These are phyloP conservation scores for Danaus melanippus DNA, from an alignment of 1,140 invertebrate species.

Conservation along the genomic window DNA sequence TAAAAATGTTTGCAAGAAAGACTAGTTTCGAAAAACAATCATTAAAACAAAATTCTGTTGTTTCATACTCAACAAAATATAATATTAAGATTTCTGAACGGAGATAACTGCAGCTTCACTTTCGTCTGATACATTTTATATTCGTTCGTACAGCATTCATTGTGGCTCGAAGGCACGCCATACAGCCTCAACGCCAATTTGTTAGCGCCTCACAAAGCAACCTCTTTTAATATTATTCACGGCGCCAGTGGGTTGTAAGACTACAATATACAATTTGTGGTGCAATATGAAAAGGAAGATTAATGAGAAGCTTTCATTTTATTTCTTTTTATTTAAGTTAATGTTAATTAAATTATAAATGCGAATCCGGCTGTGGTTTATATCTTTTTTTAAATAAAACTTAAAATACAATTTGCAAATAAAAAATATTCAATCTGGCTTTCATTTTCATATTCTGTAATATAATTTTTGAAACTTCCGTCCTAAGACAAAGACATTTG, in stretches of 20 bases:
- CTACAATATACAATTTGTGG: slow-evolving; percentile 31
- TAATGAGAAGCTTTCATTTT: slow-evolving; percentile 17
- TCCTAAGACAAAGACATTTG: slow-evolving; percentile 4
- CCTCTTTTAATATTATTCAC: slow-evolving; percentile 52
- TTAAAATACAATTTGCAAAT: background rate
- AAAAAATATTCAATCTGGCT: background rate
- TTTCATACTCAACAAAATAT: no score
- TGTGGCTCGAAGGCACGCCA: slow-evolving; percentile 20
- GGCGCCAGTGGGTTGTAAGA: slow-evolving; percentile 44
- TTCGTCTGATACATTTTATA: no score
- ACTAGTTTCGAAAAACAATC: no score
- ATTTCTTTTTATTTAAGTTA: slow-evolving; percentile 8
- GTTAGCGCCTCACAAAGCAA: slow-evolving; percentile 54
- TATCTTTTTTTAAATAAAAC: background rate
- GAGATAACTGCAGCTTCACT: no score
- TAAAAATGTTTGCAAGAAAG: no score
- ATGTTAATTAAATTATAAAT: slow-evolving; percentile 6
- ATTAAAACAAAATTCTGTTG: no score
- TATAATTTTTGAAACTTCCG: slow-evolving; percentile 2
- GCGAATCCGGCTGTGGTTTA: background rate
- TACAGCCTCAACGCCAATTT: slow-evolving; percentile 45
- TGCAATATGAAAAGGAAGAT: slow-evolving; percentile 23
- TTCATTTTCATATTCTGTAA: background rate
- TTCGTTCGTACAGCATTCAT: slow-evolving; percentile 16
- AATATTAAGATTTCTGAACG: no score